Evolutionary conservation across 2,113 vertebrate genomes (phyloP).

Genomic region (Rhinogobius similis): DNA sequence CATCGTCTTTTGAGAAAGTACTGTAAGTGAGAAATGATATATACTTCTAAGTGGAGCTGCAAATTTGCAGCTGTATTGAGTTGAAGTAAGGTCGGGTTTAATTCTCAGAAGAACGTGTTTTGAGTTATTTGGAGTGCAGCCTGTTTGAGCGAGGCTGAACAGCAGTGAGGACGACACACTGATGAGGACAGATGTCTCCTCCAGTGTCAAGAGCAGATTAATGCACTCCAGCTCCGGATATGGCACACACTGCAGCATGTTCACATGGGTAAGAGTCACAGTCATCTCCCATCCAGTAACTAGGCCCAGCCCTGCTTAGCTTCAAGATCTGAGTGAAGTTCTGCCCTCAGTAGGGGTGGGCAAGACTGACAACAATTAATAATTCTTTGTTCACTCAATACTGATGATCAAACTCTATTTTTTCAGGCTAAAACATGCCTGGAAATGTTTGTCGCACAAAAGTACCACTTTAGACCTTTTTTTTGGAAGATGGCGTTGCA

Average conservation of each 20-base stretch:
- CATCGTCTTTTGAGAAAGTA: no score
- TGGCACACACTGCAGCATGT: conserved; percentile 25
- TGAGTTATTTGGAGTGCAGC: conserved; percentile 25
- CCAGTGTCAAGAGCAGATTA: conserved; percentile 57
- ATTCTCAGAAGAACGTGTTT: conserved; percentile 7
- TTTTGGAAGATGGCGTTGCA: no score
- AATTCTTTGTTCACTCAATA: neutral
- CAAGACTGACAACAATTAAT: no score
- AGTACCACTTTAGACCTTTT: no score
- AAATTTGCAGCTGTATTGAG: neutral
- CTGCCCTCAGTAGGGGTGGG: no score
- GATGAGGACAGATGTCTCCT: conserved; percentile 54
- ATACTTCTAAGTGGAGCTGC: neutral
- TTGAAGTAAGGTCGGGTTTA: neutral
- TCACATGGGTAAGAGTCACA: conserved; percentile 18
- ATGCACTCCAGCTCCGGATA: conserved; percentile 58
- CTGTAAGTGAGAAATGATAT: neutral
- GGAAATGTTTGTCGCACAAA: no score
- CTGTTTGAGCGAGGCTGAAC: conserved; percentile 20
- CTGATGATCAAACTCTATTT: neutral
- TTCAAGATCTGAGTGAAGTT: no score
- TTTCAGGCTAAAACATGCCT: no score
- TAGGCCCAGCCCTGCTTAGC: no score
- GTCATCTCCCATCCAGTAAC: no score
- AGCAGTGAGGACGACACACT: conserved; percentile 36